Percentiles rank a stretch among this genome's conserved stretches.
These are phyloP conservation scores for Laothoe populi DNA, from an alignment of 2,888 invertebrate species.

Conservation along the genomic window DNA sequence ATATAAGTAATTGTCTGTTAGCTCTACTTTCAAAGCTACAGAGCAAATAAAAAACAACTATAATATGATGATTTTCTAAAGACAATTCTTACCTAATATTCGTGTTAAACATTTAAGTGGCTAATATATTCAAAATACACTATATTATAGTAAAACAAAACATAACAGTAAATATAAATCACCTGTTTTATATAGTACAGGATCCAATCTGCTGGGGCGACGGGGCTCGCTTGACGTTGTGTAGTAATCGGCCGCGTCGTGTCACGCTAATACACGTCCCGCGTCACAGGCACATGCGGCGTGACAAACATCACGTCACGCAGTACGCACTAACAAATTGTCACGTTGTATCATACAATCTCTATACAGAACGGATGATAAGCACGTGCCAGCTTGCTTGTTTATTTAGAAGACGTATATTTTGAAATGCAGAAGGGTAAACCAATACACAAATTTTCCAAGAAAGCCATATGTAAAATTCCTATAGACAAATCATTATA, in stretches of 20 bases:
- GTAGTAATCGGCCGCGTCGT: constrained; percentile 15
- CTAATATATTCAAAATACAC: background rate
- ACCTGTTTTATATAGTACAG: background rate
- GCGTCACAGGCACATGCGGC: constrained; percentile 6
- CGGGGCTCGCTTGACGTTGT: background rate
- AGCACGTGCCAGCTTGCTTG: background rate
- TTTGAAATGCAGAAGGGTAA: no score
- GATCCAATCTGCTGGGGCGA: constrained; percentile 17
- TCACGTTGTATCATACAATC: constrained; percentile 9
- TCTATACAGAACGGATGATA: background rate
- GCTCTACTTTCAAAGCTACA: no score
- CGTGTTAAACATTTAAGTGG: background rate
- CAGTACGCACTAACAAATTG: constrained; percentile 13
- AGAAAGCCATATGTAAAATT: no score
- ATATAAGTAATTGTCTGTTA: no score
- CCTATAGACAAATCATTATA: no score
- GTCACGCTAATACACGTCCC: constrained; percentile 21
- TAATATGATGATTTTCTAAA: no score
- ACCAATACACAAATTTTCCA: no score
- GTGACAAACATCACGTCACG: constrained; percentile 19
- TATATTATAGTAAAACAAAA: background rate
- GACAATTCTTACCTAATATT: no score
- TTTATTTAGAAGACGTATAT: background rate
- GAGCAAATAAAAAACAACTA: no score
- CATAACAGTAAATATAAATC: background rate